Evolutionary conservation across 1,140 invertebrate genomes (phyloP).

Genomic region (Elysia chlorotica): DNA sequence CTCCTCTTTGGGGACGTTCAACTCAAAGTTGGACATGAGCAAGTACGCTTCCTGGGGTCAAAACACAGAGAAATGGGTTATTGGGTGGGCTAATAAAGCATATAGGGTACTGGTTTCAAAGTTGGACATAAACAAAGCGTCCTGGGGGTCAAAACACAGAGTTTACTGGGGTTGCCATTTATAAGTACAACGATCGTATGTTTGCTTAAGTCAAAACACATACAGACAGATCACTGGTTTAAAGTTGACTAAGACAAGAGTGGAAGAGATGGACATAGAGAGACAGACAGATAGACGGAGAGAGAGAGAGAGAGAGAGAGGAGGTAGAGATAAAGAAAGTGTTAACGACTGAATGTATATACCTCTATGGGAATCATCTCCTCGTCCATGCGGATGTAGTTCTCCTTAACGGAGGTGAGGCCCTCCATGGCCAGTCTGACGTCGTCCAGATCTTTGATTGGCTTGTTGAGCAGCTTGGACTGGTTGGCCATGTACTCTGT

Average conservation of each 20-base stretch:
- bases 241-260: too few relatives aligned
- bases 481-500: constrained; percentile 21
- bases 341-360: neutral
- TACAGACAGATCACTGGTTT: too few relatives aligned
- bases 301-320: neutral
- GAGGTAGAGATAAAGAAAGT: neutral
- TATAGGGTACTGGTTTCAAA: too few relatives aligned
- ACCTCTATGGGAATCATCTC: constrained; percentile 25
- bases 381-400: constrained; percentile 22
- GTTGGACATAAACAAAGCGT: too few relatives aligned
- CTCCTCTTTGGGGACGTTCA: constrained; percentile 84
- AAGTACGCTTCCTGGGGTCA: constrained; percentile 72
- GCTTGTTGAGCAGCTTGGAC: constrained; percentile 8
- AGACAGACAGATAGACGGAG: neutral
- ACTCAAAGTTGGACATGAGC: constrained; percentile 81
- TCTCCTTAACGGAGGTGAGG: constrained; percentile 10
- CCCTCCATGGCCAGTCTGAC: constrained; percentile 16
- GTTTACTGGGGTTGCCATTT: too few relatives aligned
- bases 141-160: too few relatives aligned
- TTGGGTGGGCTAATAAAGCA: too few relatives aligned
- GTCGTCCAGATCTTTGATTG: constrained; percentile 22
- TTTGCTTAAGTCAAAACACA: too few relatives aligned
- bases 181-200: too few relatives aligned
- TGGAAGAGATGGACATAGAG: too few relatives aligned
- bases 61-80: too few relatives aligned